phyloP scores from a whole-genome alignment of 2,797 vertebrate species.

The Ceryle rudis region DNA sequence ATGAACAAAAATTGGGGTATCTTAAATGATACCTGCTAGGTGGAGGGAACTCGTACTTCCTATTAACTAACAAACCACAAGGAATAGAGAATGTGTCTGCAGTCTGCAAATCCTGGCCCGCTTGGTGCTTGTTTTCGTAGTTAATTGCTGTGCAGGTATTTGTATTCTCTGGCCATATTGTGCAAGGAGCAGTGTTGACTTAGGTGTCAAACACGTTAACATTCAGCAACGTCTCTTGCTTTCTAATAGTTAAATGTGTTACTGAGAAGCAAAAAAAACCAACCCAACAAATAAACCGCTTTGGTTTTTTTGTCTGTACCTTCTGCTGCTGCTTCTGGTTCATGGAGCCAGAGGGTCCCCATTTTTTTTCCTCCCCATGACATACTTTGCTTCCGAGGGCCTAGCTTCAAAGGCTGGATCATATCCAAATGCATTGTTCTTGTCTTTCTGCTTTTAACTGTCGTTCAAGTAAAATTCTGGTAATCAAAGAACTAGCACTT shows the following conservation, averaged over 20 bases:
- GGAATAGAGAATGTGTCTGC: background rate
- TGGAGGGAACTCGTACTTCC: background rate
- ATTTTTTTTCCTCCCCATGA: background rate
- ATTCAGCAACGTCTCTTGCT: background rate
- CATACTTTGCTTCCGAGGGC: background rate
- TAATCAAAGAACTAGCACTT: background rate
- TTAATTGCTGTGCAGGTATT: background rate
- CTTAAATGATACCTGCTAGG: background rate
- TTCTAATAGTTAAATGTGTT: background rate
- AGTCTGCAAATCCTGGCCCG: background rate
- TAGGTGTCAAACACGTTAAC: fast-evolving
- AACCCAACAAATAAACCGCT: background rate
- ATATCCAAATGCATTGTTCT: background rate
- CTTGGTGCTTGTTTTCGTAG: background rate
- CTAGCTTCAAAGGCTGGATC: background rate
- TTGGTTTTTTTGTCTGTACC: background rate
- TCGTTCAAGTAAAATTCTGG: background rate
- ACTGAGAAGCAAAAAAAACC: background rate
- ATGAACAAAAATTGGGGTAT: background rate
- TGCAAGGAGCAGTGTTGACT: background rate
- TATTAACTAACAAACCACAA: background rate
- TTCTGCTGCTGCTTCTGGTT: background rate
- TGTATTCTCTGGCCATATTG: background rate
- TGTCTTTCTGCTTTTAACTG: background rate
- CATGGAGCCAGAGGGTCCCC: fast-evolving